phyloP scores from a whole-genome alignment of 2,113 vertebrate genomes.

The Turnix velox region DNA sequence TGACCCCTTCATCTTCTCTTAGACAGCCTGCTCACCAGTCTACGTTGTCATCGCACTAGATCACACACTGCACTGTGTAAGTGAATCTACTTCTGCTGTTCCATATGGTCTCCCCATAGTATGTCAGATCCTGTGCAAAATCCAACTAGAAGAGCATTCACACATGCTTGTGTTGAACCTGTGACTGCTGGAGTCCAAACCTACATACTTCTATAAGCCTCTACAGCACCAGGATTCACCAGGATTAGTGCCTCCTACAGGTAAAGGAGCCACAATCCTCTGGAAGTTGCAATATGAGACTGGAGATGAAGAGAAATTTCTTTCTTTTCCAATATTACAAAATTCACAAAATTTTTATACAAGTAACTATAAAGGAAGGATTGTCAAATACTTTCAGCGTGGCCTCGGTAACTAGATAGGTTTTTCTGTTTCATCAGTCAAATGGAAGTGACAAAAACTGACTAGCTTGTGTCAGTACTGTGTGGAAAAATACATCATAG shows the following conservation, averaged over 20 bases:
- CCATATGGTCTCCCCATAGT: neutral
- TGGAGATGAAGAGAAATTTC: neutral
- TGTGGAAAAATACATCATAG: neutral
- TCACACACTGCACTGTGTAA: rapidly evolving
- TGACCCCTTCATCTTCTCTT: neutral
- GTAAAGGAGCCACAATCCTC: neutral
- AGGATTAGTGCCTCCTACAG: neutral
- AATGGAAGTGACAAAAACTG: neutral
- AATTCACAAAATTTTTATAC: neutral
- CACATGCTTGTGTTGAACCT: neutral
- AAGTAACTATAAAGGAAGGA: neutral
- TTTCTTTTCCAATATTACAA: neutral
- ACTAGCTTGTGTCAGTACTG: neutral
- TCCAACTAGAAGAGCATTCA: neutral
- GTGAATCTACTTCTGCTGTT: neutral
- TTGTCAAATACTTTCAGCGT: neutral
- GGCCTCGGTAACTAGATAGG: neutral
- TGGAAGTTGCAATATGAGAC: neutral
- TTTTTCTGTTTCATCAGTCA: neutral
- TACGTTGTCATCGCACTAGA: neutral
- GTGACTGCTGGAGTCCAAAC: neutral
- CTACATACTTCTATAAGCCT: neutral
- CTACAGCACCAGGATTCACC: neutral
- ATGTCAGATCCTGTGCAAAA: neutral
- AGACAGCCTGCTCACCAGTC: too few species aligned